These are phyloP conservation scores for Aurelia aurita complex sp. Pacific DNA, from an alignment of 30 jellyfish, hydroid and myxozoan species.

Conservation along the genomic window DNA sequence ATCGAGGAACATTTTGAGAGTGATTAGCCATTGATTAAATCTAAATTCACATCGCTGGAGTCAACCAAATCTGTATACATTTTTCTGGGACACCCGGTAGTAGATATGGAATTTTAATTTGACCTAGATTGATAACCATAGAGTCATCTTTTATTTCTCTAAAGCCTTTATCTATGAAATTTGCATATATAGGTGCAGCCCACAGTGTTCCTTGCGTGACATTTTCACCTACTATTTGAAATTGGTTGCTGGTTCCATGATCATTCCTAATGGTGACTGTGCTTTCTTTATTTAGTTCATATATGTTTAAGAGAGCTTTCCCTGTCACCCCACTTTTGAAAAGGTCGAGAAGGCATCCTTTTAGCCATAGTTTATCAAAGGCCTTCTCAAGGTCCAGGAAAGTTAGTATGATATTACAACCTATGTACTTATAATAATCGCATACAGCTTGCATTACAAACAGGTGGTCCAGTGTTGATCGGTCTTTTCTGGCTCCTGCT, in stretches of 20 bases:
- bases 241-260: neutral
- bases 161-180: too few relatives aligned
- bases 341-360: too few relatives aligned
- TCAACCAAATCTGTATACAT: too few relatives aligned
- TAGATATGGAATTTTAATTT: neutral
- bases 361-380: neutral
- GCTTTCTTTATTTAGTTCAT: too few relatives aligned
- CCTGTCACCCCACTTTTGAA: too few relatives aligned
- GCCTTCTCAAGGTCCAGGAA: constrained; percentile 1
- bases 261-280: neutral
- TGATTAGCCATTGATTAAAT: too few relatives aligned
- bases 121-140: neutral
- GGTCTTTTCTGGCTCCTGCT: too few relatives aligned
- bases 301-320: too few relatives aligned
- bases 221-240: neutral
- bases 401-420: neutral
- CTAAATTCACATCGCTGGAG: too few relatives aligned
- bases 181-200: neutral
- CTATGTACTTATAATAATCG: neutral
- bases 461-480: neutral
- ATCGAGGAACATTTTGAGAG: too few relatives aligned
- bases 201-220: constrained; percentile 1
- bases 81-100: neutral
- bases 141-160: constrained; percentile 1
- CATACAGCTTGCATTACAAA: neutral